These are phyloP conservation scores for Caradrina clavipalpis DNA, from an alignment of 2,888 invertebrate genomes.

Conservation along the genomic window DNA sequence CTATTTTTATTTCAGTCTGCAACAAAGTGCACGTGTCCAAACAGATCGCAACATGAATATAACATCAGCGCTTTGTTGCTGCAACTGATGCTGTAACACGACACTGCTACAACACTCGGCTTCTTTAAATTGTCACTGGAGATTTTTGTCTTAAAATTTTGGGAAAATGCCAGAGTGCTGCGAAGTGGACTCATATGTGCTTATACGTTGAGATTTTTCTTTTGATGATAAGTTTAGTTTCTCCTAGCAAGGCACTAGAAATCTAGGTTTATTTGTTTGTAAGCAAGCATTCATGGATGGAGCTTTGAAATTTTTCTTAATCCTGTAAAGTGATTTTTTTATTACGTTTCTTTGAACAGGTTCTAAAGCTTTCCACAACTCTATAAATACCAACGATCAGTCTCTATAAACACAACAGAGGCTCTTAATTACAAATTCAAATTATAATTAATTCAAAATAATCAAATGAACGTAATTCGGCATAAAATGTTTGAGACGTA, in stretches of 20 bases:
- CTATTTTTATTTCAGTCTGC: constrained; percentile 6
- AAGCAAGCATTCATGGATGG: not conserved
- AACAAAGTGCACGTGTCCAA: constrained; percentile 30
- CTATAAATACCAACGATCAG: not conserved
- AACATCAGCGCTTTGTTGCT: constrained; percentile 42
- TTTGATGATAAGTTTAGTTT: not conserved
- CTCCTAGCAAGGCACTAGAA: too few species aligned
- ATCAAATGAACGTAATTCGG: not conserved
- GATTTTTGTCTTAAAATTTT: constrained; percentile 37
- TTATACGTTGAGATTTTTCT: constrained; percentile 6
- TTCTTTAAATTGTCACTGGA: constrained; percentile 33
- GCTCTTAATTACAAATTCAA: constrained; percentile 2
- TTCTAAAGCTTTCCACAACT: not conserved
- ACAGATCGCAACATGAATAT: constrained; percentile 49
- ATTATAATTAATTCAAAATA: constrained; percentile 1
- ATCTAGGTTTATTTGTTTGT: not conserved
- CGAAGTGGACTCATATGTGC: constrained; percentile 16
- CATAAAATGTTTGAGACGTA: not conserved
- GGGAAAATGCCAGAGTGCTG: constrained; percentile 35
- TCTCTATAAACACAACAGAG: not conserved
- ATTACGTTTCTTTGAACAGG: too few species aligned
- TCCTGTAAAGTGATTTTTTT: too few species aligned
- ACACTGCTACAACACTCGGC: constrained; percentile 15
- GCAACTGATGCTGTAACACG: constrained; percentile 37
- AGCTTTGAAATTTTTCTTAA: too few species aligned